Conservation (phyloP, 2,797 vertebrate genomes). For the Danio albolineatus region DNA sequence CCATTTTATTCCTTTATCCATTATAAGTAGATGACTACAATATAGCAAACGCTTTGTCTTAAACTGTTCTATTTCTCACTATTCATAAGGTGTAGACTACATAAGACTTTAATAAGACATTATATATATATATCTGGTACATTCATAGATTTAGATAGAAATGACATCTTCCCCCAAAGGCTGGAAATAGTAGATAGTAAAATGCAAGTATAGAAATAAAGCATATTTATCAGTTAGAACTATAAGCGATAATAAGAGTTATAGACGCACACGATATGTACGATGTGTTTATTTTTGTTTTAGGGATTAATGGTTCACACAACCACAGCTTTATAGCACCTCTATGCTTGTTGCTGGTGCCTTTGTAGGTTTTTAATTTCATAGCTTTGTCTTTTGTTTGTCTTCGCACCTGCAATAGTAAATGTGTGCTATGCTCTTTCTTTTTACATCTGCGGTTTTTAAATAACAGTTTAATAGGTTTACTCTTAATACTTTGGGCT, state of each 20-base stretch:
- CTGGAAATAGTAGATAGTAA: neutral
- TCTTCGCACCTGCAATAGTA: slow-evolving; percentile 6
- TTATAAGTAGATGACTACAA: slow-evolving; percentile 4
- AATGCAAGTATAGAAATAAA: slow-evolving; percentile 25
- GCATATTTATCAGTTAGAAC: neutral
- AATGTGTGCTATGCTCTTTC: neutral
- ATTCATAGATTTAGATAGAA: slow-evolving; percentile 20
- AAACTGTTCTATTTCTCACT: neutral
- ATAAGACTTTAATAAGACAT: neutral
- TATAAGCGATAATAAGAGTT: slow-evolving; percentile 2
- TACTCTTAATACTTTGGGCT: slow-evolving; percentile 1
- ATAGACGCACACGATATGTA: neutral
- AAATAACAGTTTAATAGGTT: slow-evolving; percentile 2
- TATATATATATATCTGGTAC: slow-evolving; percentile 5
- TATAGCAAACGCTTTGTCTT: slow-evolving; percentile 17
- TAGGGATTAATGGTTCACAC: slow-evolving; percentile 4
- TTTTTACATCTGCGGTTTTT: slow-evolving; percentile 25
- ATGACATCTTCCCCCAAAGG: neutral
- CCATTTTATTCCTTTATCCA: slow-evolving; percentile 8
- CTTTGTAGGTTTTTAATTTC: slow-evolving; percentile 1
- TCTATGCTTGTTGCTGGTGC: slow-evolving; percentile 39
- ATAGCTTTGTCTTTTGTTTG: slow-evolving; percentile 44
- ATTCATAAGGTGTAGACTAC: slow-evolving; percentile 13
- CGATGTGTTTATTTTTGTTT: neutral
- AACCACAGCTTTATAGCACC: slow-evolving; percentile 35